Evolutionary conservation across 1,140 invertebrate species (phyloP).

Genomic region (Lepidurus couesii): DNA sequence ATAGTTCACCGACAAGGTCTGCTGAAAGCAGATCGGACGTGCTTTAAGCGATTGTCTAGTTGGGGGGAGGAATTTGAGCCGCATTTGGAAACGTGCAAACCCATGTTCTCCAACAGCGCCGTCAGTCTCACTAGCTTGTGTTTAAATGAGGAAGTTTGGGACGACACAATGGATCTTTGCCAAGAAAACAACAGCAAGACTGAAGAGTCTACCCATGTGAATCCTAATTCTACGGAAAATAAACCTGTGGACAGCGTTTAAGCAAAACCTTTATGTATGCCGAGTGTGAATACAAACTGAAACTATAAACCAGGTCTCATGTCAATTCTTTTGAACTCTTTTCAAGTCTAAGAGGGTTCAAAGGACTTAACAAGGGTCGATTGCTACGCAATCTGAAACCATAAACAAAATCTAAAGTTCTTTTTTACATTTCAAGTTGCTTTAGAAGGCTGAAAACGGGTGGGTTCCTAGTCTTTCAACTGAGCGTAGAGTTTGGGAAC

Average conservation of each 20-base stretch:
- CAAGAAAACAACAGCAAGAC: not conserved
- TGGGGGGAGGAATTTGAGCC: conserved; percentile 31
- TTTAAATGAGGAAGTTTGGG: conserved; percentile 43
- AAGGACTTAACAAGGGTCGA: too few species aligned
- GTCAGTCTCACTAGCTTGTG: conserved; percentile 57
- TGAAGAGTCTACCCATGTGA: not conserved
- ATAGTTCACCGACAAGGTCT: conserved; percentile 39
- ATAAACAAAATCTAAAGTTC: too few species aligned
- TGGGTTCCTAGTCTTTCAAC: conserved; percentile 44
- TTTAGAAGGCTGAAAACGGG: conserved; percentile 41
- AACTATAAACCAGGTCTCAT: not conserved
- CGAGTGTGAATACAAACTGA: not conserved
- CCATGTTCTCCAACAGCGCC: conserved; percentile 83
- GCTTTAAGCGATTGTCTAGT: conserved; percentile 36
- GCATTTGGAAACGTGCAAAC: conserved; percentile 49
- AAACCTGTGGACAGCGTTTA: not conserved
- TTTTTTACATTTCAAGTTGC: not conserved
- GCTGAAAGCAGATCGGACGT: conserved; percentile 35
- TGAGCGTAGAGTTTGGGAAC: conserved; percentile 71
- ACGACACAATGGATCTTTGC: conserved; percentile 32
- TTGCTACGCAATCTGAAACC: too few species aligned
- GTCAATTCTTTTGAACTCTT: not conserved
- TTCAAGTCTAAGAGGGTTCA: too few species aligned
- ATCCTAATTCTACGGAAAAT: not conserved
- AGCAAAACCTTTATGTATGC: not conserved